These are phyloP conservation scores for Malurus splendens DNA, from an alignment of 2,797 vertebrate genomes.

Conservation along the genomic window DNA sequence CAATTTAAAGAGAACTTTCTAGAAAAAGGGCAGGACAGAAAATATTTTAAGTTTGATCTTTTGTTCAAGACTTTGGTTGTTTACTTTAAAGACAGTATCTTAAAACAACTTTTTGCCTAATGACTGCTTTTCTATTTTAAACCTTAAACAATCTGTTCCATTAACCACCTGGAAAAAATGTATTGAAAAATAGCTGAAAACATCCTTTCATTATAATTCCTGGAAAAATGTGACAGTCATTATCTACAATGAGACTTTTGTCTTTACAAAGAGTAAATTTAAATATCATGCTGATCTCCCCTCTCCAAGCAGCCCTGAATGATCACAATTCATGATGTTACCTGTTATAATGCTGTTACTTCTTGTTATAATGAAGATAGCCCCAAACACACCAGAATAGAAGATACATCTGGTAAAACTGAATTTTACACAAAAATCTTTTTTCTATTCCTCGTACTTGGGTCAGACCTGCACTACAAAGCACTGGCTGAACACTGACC, in stretches of 20 bases:
- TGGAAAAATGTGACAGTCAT: conserved; percentile 1
- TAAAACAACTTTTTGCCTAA: background rate
- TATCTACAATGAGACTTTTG: background rate
- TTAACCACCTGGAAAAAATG: background rate
- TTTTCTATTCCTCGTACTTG: background rate
- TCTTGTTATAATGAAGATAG: background rate
- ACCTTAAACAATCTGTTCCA: background rate
- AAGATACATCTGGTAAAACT: background rate
- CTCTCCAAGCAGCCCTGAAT: background rate
- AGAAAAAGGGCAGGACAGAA: background rate
- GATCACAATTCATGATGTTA: background rate
- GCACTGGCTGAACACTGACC: background rate
- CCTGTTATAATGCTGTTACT: background rate
- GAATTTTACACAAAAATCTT: background rate
- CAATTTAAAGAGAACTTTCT: background rate
- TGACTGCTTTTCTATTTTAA: background rate
- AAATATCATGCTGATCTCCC: background rate
- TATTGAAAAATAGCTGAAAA: background rate
- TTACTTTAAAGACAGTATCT: conserved; percentile 1
- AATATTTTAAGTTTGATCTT: background rate
- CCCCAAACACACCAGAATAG: background rate
- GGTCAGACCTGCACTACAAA: background rate
- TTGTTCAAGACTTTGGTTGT: background rate
- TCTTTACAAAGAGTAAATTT: background rate
- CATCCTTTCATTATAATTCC: background rate